phyloP scores from a whole-genome alignment of 1,140 invertebrate species.

The Zaprionus gabonicus region DNA sequence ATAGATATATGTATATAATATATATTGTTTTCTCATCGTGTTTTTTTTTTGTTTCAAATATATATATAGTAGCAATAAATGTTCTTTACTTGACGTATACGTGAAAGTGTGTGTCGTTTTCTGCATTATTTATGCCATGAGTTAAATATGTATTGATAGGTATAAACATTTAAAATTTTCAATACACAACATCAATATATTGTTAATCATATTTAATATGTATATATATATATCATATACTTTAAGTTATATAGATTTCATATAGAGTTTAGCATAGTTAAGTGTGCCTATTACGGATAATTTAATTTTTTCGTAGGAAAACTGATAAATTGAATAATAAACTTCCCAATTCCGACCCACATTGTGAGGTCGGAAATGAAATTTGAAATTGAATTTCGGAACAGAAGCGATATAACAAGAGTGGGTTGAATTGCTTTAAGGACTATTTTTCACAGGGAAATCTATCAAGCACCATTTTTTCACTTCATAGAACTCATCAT shows the following conservation, averaged over 20 bases:
- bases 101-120: constrained; percentile 60
- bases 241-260: constrained; percentile 67
- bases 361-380: neutral
- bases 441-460: constrained; percentile 45
- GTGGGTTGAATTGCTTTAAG: constrained; percentile 13
- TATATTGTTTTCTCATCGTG: constrained; percentile 36
- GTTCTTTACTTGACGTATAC: constrained; percentile 74
- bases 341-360: constrained; percentile 15
- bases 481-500: constrained; percentile 31
- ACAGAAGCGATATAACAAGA: constrained; percentile 9
- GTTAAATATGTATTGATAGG: constrained; percentile 57
- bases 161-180: constrained; percentile 81
- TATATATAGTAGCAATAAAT: constrained; percentile 66
- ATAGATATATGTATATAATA: constrained; percentile 37
- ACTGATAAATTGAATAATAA: constrained; percentile 11
- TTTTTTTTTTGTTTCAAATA: constrained; percentile 24
- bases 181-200: constrained; percentile 83
- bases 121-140: constrained; percentile 57
- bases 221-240: constrained; percentile 32
- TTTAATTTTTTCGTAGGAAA: neutral
- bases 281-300: constrained; percentile 35
- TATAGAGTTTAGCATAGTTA: constrained; percentile 64
- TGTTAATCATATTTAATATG: constrained; percentile 75
- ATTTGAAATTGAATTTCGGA: neutral
- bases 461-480: constrained; percentile 70